A percentile compares a stretch with the other conserved stretches of the same genome.
phyloP scores from a whole-genome alignment of 2,113 vertebrate species.

The Felis catus region F.catus_Fca126_mat1.0 CM031414.1:111869001-111869500 shows the following conservation, averaged over 20 bases:
- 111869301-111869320: not conserved
- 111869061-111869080: too few relatives aligned
- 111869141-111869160: not conserved
- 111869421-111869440: not conserved
- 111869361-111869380: not conserved
- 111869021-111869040: not conserved
- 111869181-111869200: not conserved
- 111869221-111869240: not conserved
- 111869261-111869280: not conserved
- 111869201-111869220: not conserved
- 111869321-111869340: not conserved
- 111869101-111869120: too few relatives aligned
- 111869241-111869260: not conserved
- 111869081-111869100: too few relatives aligned
- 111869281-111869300: not conserved
- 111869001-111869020: not conserved
- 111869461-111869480: not conserved
- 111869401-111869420: not conserved
- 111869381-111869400: not conserved
- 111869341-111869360: not conserved
- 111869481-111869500: not conserved
- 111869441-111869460: not conserved
- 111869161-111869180: not conserved
- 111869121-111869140: not conserved
- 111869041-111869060: not conserved